Evolutionary conservation across 1,140 invertebrate species (phyloP).

Genomic region (Drosophila tani): DNA sequence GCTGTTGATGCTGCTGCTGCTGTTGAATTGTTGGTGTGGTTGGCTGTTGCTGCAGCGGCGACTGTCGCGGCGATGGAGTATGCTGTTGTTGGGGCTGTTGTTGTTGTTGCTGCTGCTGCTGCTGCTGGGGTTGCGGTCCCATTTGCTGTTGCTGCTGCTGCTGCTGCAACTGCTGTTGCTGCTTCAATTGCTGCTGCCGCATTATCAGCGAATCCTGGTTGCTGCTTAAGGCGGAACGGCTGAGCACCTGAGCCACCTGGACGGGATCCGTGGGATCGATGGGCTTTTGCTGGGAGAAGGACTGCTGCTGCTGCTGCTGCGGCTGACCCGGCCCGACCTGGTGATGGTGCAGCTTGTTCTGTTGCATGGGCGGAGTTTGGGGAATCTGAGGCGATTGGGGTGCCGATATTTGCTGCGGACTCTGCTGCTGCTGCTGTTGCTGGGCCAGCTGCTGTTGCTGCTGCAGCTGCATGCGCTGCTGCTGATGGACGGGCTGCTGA

Average conservation of each 20-base stretch:
- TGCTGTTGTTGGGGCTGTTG: slow-evolving; percentile 46
- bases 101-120: slow-evolving; percentile 35
- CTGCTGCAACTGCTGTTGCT: slow-evolving; percentile 75
- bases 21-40: slow-evolving; percentile 32
- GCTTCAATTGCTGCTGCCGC: slow-evolving; percentile 78
- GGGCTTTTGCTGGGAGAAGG: slow-evolving; percentile 62
- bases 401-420: slow-evolving; percentile 72
- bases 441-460: slow-evolving; percentile 69
- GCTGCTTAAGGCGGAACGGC: slow-evolving; percentile 72
- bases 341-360: slow-evolving; percentile 58
- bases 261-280: slow-evolving; percentile 82
- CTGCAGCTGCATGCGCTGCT: slow-evolving; percentile 66
- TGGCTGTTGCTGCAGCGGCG: slow-evolving; percentile 60
- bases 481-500: slow-evolving; percentile 67
- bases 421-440: slow-evolving; percentile 65
- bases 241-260: slow-evolving; percentile 79
- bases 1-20: slow-evolving; percentile 46
- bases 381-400: slow-evolving; percentile 77
- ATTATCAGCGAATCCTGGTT: slow-evolving; percentile 82
- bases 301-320: slow-evolving; percentile 59
- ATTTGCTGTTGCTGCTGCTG: slow-evolving; percentile 64
- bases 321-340: slow-evolving; percentile 46
- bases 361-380: slow-evolving; percentile 68
- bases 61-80: slow-evolving; percentile 41
- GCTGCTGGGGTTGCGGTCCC: slow-evolving; percentile 56